Evolutionary conservation across 2,888 invertebrate genomes (phyloP), one percentile per base, ranked within the genome.

Genomic region (Philereme vetulata): DNA sequence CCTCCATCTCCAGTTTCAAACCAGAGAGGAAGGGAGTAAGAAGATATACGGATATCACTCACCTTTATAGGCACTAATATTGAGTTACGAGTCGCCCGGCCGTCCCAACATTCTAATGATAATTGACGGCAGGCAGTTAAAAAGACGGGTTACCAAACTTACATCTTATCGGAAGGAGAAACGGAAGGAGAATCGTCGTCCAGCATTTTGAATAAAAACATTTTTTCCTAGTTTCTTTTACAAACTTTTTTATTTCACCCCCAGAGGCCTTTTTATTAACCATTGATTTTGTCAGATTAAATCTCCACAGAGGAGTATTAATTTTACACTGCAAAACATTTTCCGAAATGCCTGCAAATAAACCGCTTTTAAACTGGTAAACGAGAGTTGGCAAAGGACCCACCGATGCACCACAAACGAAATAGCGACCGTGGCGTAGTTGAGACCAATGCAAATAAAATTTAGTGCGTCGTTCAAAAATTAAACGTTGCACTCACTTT

Each of bases 51-150:
- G 87, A 82, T 87, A 89, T 90, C 83, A 85, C 76, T 88, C 88
- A 88, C 87, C 86, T 89, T 89, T 90, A 90, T 89, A 82, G 88
- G 72, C 87, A 85, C 82, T 90, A 88, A 89, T 87, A 85, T 84
- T 89, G 88, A 90, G 80, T 87, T 84, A 89, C 78, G 85, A 75
- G 74, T 70, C 80, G 77, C 77, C 75, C 76, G 72, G 74, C 76
- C 79, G 72, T 75, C 72, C 75, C 77, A 75, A 79, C 78, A 84
- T 84, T 84, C 80, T 87, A 88, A 88, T 89, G 88, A 85, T 87
- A 89, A 88, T 89, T 89, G 87, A 88, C 81, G 84, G 72, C 75
- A 63, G 75, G 82, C 80, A 84, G 84, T 87, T 86, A 87, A 85
- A 86, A 84, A 87, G 84, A 88, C 81, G 81, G 81, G 84, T 86